Conservation (phyloP, 1,140 invertebrate species). For the Danaus melanippus region DNA sequence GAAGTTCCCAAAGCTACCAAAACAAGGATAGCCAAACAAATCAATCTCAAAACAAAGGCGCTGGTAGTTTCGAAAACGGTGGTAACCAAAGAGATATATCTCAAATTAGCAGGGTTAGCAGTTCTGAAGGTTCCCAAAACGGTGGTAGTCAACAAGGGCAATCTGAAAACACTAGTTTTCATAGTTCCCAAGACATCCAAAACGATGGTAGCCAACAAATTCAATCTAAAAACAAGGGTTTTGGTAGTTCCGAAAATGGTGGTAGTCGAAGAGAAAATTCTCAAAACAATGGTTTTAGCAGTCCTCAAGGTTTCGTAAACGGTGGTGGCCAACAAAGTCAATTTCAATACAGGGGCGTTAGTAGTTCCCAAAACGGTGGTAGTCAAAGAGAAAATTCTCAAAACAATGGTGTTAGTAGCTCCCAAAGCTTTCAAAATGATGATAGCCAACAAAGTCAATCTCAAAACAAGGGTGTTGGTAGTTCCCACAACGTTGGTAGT, state of each 20-base stretch:
- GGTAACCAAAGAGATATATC: not conserved
- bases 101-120: conserved; percentile 2
- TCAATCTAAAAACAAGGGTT: too few relatives aligned
- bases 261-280: not conserved
- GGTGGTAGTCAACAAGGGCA: too few relatives aligned
- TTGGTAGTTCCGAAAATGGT: too few relatives aligned
- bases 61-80: too few relatives aligned
- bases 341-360: not conserved
- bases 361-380: not conserved
- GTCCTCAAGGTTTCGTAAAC: not conserved
- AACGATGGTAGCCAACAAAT: not conserved
- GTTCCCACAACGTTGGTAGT: not conserved
- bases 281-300: conserved; percentile 4
- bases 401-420: conserved; percentile 4
- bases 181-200: conserved; percentile 2
- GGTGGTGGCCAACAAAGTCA: too few relatives aligned
- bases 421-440: too few relatives aligned
- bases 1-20: too few relatives aligned
- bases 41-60: too few relatives aligned
- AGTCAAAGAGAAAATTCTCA: not conserved
- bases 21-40: too few relatives aligned
- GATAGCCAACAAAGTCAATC: too few relatives aligned
- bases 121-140: not conserved
- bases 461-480: not conserved
- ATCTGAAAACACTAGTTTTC: not conserved